Conservation (phyloP, 2,113 vertebrate genomes). For the Lycaon pictus region DNA sequence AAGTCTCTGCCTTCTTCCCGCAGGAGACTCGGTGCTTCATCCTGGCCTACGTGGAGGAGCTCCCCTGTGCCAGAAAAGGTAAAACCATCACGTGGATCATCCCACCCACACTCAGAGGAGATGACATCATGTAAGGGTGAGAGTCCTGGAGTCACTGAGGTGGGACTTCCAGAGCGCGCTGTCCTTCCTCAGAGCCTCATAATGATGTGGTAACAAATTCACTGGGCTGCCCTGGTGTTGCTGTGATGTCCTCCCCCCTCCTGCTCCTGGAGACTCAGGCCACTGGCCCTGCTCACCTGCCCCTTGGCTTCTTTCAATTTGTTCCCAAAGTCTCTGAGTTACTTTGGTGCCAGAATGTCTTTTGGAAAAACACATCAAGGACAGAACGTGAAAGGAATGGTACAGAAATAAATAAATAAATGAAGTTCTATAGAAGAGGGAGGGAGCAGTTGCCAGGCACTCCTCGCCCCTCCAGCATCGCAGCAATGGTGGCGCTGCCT, state of each 20-base stretch:
- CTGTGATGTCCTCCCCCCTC: too few relatives aligned
- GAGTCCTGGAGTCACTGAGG: background rate
- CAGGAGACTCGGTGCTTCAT: background rate
- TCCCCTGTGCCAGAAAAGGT: background rate
- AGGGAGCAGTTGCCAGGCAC: fast-evolving
- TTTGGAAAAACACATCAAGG: background rate
- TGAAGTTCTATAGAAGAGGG: background rate
- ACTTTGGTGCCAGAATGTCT: background rate
- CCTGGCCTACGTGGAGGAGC: background rate
- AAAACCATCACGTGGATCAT: background rate
- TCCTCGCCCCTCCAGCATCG: fast-evolving
- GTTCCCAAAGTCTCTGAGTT: background rate
- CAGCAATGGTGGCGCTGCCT: background rate
- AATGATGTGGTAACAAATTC: background rate
- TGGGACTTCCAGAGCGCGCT: too few relatives aligned
- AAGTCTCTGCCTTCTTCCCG: background rate
- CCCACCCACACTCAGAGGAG: background rate
- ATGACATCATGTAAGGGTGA: background rate
- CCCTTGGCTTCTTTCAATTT: background rate
- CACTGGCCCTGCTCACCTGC: background rate
- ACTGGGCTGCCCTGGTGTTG: too few relatives aligned
- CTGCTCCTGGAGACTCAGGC: background rate
- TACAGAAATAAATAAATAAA: background rate
- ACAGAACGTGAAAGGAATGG: background rate
- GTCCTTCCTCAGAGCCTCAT: background rate